These are phyloP conservation scores for Nyctibius grandis DNA, from an alignment of 2,797 vertebrate species.

Conservation along the genomic window DNA sequence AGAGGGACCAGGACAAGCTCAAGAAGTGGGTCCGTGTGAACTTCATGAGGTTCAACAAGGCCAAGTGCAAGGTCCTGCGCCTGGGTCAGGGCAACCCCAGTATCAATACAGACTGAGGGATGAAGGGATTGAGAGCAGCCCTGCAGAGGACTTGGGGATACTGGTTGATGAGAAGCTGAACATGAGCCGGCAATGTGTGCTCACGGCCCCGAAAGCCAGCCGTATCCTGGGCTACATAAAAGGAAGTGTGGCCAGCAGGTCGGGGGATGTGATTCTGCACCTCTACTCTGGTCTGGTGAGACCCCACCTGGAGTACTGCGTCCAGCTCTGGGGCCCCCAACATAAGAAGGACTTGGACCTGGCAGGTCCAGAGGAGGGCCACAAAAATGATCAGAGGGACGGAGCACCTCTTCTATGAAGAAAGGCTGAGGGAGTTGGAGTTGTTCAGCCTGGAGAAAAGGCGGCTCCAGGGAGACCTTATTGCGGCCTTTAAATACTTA, in stretches of 20 bases:
- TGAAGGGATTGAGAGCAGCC: not conserved
- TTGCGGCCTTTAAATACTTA: not conserved
- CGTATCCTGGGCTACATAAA: not conserved
- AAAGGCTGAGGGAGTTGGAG: not conserved
- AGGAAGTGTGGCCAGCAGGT: not conserved
- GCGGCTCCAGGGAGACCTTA: not conserved
- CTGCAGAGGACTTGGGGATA: not conserved
- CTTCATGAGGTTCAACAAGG: not conserved
- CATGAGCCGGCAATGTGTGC: not conserved
- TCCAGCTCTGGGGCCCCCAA: not conserved
- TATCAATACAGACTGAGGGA: not conserved
- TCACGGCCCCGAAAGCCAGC: not conserved
- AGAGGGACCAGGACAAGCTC: not conserved
- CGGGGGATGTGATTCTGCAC: not conserved
- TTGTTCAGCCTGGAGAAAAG: not conserved
- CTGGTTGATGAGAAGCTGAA: not conserved
- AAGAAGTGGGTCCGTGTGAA: not conserved
- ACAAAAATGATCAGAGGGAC: not conserved
- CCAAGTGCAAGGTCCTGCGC: not conserved
- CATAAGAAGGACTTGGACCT: not conserved
- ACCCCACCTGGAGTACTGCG: not conserved
- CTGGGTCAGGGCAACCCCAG: accelerated
- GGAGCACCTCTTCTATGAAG: not conserved
- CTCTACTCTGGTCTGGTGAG: not conserved
- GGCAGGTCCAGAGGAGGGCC: not conserved